These are phyloP conservation scores for Xestia c-nigrum DNA, from an alignment of 2,888 invertebrate genomes.

Conservation along the genomic window DNA sequence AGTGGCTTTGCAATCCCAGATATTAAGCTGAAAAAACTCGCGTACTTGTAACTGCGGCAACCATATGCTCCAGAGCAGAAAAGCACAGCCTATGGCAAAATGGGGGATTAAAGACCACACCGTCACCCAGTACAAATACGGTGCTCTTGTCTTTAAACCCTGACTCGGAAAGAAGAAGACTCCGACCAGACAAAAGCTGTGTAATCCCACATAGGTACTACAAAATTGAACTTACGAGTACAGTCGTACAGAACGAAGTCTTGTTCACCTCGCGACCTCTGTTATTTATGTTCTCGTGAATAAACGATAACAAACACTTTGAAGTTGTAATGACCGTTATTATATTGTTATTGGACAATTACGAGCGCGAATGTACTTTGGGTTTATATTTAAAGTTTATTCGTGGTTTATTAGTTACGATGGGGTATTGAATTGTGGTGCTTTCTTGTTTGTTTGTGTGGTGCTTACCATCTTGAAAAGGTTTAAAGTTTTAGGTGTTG, in stretches of 20 bases:
- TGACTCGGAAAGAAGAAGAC: neutral
- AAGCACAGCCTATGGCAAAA: neutral
- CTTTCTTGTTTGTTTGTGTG: constrained; percentile 6
- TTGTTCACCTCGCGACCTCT: constrained; percentile 62
- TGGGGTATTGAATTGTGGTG: constrained; percentile 32
- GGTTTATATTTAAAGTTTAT: constrained; percentile 44
- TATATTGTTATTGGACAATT: constrained; percentile 65
- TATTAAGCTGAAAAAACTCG: neutral
- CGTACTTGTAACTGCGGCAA: neutral
- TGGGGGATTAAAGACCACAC: neutral
- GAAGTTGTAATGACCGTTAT: constrained; percentile 68
- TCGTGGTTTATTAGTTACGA: constrained; percentile 30
- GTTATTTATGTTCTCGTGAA: constrained; percentile 68
- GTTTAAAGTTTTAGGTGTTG: neutral
- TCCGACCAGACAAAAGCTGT: neutral
- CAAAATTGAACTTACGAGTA: constrained; percentile 37
- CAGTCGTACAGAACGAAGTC: constrained; percentile 56
- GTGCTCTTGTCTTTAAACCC: neutral
- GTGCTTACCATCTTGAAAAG: neutral
- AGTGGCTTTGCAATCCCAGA: neutral
- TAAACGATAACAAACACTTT: constrained; percentile 69
- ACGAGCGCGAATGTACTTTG: constrained; percentile 46
- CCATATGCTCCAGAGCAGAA: neutral
- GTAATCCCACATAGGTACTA: neutral
- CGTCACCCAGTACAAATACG: neutral